Conservation (phyloP, 64 coral and sea anemone species). For the Actinia tenebrosa region DNA sequence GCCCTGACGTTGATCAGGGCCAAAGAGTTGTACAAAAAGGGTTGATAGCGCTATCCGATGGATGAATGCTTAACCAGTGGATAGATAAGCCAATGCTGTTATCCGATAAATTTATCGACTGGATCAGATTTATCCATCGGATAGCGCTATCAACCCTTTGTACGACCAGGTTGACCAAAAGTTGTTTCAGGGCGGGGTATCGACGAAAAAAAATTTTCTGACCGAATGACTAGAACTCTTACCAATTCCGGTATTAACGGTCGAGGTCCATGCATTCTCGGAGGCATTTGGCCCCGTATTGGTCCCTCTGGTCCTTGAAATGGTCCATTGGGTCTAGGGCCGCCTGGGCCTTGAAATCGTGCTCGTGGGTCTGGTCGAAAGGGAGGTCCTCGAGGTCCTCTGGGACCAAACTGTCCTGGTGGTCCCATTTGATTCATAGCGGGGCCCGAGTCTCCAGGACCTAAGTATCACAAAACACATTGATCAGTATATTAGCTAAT, state of each 20-base stretch:
- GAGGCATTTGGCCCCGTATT: slow-evolving; percentile 60
- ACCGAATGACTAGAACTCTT: not conserved
- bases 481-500: not conserved
- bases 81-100: no score
- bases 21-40: no score
- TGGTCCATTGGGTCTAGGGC: slow-evolving; percentile 35
- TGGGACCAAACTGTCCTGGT: slow-evolving; percentile 55
- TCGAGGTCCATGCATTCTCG: slow-evolving; percentile 72
- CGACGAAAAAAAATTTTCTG: no score
- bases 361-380: slow-evolving; percentile 57
- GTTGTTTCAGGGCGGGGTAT: no score
- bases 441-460: slow-evolving; percentile 36
- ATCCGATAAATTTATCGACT: no score
- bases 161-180: no score
- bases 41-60: no score
- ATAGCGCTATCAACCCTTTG: no score
- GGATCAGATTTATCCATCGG: no score
- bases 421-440: slow-evolving; percentile 42
- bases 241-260: slow-evolving; percentile 88
- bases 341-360: slow-evolving; percentile 81
- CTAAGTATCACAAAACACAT: slow-evolving; percentile 21
- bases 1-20: no score
- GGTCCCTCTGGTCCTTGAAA: slow-evolving; percentile 65
- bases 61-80: no score
- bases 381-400: slow-evolving; percentile 47